A percentile compares a stretch with the other conserved stretches of the same genome.
Conservation (phyloP, 2,113 vertebrate genomes). For the Chiloscyllium plagiosum region DNA sequence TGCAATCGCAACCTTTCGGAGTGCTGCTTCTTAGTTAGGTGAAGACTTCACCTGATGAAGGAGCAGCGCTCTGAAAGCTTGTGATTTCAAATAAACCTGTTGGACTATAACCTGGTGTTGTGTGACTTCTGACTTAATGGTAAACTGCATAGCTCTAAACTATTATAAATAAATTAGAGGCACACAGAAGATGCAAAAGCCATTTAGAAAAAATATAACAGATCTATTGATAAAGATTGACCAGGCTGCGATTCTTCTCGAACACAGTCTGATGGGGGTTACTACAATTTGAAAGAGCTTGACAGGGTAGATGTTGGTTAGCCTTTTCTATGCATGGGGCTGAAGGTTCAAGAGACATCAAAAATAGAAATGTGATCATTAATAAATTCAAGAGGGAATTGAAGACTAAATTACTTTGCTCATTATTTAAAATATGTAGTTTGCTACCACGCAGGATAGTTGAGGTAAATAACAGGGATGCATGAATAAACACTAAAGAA, state of each 20-base stretch:
- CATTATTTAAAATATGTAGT: background rate
- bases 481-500: background rate
- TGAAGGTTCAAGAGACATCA: background rate
- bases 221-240: background rate
- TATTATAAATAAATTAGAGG: background rate
- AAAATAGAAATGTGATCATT: background rate
- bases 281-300: background rate
- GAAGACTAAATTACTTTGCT: background rate
- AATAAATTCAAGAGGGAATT: background rate
- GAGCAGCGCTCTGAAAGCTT: too few species aligned
- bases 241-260: background rate
- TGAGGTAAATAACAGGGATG: background rate
- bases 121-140: too few species aligned
- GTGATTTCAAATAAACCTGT: too few species aligned
- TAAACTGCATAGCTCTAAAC: background rate
- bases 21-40: too few species aligned
- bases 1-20: too few species aligned
- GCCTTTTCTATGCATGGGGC: background rate
- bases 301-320: background rate
- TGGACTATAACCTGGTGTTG: too few species aligned
- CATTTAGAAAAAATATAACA: too few species aligned
- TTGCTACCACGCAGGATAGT: background rate
- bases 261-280: background rate
- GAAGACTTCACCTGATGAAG: too few species aligned
- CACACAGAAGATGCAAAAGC: too few species aligned